Evolutionary conservation across 1,140 invertebrate species (phyloP), one percentile per base, ranked within the genome.

Genomic region (Trachelipus rathkii): DNA sequence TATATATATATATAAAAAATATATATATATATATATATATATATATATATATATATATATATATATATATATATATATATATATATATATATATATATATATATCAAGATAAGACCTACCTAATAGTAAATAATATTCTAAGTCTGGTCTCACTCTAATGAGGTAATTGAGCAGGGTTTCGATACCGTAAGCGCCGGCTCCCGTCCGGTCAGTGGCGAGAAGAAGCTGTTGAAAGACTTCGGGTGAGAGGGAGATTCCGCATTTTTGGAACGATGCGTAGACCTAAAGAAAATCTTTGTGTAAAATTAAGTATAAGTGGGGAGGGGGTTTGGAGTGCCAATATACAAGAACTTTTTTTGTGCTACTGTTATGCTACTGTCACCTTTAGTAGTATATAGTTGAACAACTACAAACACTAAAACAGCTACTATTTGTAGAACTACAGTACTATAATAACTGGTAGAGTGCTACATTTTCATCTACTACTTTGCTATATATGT

Each of bases 131-230:
- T 44, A 53, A 50, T 60, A 19, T 19, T 78, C 73, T 0, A 67
- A n/a, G 10, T 78, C 77, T 6, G 77, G 77, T 23, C 50, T 73
- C 23, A 76, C 71, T 15, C 72, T 71, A 10, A 72, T 75, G 21
- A 78, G 71, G 21, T 78, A 78, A 68, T 78, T 66, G 43, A 78
- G 75, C 19, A 78, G 45, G 0, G 77, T 60, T 21, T 78, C 77
- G 4, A 78, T 78, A 53, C 70, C 75, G 60, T 76, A 73, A 44
- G 75, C 73, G 21, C 74, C 77, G 15, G 77, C 77, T 2, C 77
- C 77, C 0, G 77, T 78, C 10, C 74, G 60, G 33, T 78, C 77
- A 11, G 77, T 78, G 11, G 77, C 77, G 44, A 78, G 74, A 7
- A 78, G 74, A 7, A 78, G 66, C 13, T 74, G 74, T 5, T 74